Evolutionary conservation across 2,113 vertebrate genomes (phyloP).

Genomic region (Percina caprodes): DNA sequence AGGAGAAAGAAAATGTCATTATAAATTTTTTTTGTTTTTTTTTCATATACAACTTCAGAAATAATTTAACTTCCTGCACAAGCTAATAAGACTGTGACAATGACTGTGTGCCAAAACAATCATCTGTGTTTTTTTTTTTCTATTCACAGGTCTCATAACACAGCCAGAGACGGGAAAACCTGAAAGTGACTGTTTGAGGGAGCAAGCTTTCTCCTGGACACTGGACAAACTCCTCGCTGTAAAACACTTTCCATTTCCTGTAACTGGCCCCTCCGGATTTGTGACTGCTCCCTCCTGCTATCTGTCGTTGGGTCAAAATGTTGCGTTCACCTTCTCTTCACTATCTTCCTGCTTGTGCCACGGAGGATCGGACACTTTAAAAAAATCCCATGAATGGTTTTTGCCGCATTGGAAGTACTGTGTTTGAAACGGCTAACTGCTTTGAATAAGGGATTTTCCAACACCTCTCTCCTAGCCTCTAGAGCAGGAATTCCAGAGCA

Average conservation of each 20-base stretch:
- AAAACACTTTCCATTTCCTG: constrained; percentile 82
- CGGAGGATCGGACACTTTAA: constrained; percentile 76
- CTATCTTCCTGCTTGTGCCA: constrained; percentile 73
- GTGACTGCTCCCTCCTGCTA: constrained; percentile 77
- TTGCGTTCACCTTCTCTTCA: constrained; percentile 74
- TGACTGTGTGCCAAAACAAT: neutral
- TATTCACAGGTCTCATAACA: constrained; percentile 95
- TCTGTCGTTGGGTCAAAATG: constrained; percentile 84
- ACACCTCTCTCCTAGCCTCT: constrained; percentile 73
- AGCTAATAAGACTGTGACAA: neutral
- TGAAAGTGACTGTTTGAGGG: constrained; percentile 76
- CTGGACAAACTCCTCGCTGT: constrained; percentile 79
- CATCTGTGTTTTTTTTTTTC: constrained; percentile 70
- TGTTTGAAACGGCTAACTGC: constrained; percentile 52
- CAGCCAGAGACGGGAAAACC: constrained; percentile 83
- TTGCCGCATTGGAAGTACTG: constrained; percentile 47
- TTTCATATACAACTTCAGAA: neutral
- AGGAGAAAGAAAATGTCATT: no score
- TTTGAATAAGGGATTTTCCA: constrained; percentile 38
- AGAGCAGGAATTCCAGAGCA: constrained; percentile 46
- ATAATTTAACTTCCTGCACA: neutral
- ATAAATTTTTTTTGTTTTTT: no score
- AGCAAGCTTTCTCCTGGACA: constrained; percentile 76
- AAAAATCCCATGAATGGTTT: constrained; percentile 51
- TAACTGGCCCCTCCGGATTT: constrained; percentile 36